Conservation (phyloP, 2,888 invertebrate species). For the Agrotis ipsilon region DNA sequence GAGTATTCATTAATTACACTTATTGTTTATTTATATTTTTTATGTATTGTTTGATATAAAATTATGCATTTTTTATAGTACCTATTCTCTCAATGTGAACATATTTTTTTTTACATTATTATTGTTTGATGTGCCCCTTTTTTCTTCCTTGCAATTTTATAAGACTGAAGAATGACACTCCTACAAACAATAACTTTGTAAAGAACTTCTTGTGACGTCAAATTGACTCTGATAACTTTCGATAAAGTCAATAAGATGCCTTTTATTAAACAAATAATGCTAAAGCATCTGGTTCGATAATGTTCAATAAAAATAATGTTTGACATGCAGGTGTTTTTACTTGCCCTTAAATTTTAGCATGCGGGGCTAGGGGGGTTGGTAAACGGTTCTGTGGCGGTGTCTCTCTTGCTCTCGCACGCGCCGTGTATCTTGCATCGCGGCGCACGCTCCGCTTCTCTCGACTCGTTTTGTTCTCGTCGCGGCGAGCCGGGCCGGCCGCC, state of each 20-base stretch:
- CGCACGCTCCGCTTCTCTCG: slow-evolving; percentile 78
- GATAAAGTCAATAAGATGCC: slow-evolving; percentile 48
- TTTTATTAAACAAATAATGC: slow-evolving; percentile 52
- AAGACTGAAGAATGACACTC: slow-evolving; percentile 58
- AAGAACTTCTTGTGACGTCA: slow-evolving; percentile 36
- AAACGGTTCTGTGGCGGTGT: slow-evolving; percentile 75
- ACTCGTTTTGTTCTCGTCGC: slow-evolving; percentile 77
- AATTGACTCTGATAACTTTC: slow-evolving; percentile 33
- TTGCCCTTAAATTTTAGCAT: slow-evolving; percentile 78
- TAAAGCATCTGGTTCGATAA: slow-evolving; percentile 56
- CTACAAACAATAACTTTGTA: slow-evolving; percentile 41
- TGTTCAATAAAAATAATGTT: slow-evolving; percentile 68
- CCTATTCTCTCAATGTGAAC: slow-evolving; percentile 6
- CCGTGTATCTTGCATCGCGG: slow-evolving; percentile 70
- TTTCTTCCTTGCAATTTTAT: slow-evolving; percentile 39
- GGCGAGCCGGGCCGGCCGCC: slow-evolving; percentile 50
- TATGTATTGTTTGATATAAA: slow-evolving; percentile 13
- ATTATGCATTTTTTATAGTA: slow-evolving; percentile 1
- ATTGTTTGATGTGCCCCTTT: slow-evolving; percentile 17
- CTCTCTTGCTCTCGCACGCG: slow-evolving; percentile 67
- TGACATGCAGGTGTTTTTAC: slow-evolving; percentile 76
- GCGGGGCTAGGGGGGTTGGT: slow-evolving; percentile 73
- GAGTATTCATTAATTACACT: background rate
- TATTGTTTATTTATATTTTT: slow-evolving; percentile 22
- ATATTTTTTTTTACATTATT: slow-evolving; percentile 30